Base-by-base conservation (phyloP, 2,113 vertebrate genomes). In the Apodemus speciosus region DNA sequence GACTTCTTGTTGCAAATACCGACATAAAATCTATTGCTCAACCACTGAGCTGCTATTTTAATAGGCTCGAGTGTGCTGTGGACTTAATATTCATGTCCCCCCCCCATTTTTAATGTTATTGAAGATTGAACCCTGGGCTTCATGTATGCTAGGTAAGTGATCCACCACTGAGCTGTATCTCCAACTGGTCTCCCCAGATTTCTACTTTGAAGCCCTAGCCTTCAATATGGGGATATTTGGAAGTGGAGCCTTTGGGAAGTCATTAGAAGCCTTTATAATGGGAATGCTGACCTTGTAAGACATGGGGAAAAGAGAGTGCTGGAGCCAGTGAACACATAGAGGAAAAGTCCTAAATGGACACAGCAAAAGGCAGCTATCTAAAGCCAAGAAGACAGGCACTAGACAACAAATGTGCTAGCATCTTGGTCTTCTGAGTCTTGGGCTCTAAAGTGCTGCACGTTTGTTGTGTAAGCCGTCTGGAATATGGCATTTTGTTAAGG, bases 1-100 rank as follows among this genome's bases (percentile, higher is more conserved):
- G 88, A 83, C 9, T 77, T 75, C 53, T 90, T 85, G 51, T 86
- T 93, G 79, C 53, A 95, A 93, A 93, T 68, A 51, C 62, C 40
- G 64, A 94, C 89, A 90, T 75, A 71, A 92, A 76, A 62, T 80
- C 23, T 51, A 93, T 88, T 95, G 89, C 51, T 66, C 90, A 93
- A 90, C 87, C 38, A 73, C 64, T 84, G 69, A 71, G n/a, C 38
- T 88, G 21, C 49, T 94, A 23, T 56, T 51, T 81, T 81, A 46
- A 40, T 81, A 32, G 58, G 73, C 18, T 49, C 66, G 68, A 62
- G 35, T 83, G 25, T 71, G 38, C 71, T 91, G 86, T 25, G 62
- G n/a, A 93, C 32, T 86, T 46, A 95, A 81, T 71, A 21, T 80
- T 64, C 51, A 16, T 76, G 8, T 76, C 8, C 32, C 46, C 32